Conservation (phyloP, 2,888 invertebrate species). For the Microchrysa polita region DNA sequence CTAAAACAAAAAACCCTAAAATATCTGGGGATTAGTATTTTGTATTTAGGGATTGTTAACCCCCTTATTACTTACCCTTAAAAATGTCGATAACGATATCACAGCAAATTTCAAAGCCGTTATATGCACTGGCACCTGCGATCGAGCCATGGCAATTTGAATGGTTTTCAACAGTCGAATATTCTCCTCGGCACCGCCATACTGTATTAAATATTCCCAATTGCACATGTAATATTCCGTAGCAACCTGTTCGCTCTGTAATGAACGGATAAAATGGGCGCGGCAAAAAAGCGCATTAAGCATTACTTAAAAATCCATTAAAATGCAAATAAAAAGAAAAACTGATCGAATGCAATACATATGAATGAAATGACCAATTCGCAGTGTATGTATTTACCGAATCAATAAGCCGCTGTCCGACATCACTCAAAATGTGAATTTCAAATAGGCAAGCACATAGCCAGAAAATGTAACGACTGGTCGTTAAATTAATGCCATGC, state of each 20-base stretch:
- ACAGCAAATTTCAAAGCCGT: conserved; percentile 43
- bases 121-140: conserved; percentile 40
- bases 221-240: conserved; percentile 43
- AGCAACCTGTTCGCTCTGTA: conserved; percentile 42
- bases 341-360: too few species aligned
- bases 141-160: conserved; percentile 38
- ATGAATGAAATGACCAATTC: not conserved
- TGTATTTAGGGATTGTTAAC: too few species aligned
- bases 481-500: conserved; percentile 40
- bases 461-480: conserved; percentile 42
- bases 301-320: not conserved
- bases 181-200: conserved; percentile 25
- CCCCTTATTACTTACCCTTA: conserved; percentile 8
- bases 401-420: conserved; percentile 41
- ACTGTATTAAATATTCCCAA: conserved; percentile 41
- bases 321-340: too few species aligned
- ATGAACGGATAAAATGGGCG: not conserved
- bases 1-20: too few species aligned
- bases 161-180: conserved; percentile 27
- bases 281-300: too few species aligned
- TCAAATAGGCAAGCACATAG: conserved; percentile 30
- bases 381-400: conserved; percentile 37
- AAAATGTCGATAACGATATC: conserved; percentile 40
- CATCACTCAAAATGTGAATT: conserved; percentile 28
- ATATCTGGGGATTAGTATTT: not conserved